phyloP scores from a whole-genome alignment of 2,113 vertebrate genomes.

The Thamnophis sirtalis region DNA sequence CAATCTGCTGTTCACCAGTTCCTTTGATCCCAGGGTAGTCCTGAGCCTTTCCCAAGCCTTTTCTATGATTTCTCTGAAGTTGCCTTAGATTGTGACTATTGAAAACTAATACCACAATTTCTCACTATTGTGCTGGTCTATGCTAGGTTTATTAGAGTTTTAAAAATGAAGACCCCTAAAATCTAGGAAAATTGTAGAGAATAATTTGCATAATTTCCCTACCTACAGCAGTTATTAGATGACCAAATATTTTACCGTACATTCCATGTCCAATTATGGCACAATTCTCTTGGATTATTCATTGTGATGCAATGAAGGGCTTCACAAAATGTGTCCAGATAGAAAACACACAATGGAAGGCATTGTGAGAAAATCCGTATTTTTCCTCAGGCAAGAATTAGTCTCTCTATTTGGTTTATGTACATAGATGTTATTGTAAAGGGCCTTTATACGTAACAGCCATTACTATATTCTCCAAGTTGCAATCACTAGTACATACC shows the following conservation, averaged over 20 bases:
- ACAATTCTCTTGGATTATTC: background rate
- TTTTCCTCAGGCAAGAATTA: background rate
- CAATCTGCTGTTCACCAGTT: background rate
- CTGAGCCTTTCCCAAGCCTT: background rate
- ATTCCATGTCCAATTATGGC: too few species aligned
- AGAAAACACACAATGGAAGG: background rate
- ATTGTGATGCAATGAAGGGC: background rate
- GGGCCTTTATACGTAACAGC: background rate
- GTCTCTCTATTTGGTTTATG: background rate
- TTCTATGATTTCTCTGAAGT: background rate
- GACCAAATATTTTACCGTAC: too few species aligned
- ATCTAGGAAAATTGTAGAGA: background rate
- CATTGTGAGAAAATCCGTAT: background rate
- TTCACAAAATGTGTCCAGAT: background rate
- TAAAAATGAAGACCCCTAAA: background rate
- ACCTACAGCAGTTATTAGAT: background rate
- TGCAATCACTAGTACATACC: background rate
- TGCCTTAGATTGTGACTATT: background rate
- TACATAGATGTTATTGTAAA: background rate
- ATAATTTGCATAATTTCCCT: background rate
- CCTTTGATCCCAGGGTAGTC: background rate
- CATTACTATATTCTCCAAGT: background rate
- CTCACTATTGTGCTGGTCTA: background rate
- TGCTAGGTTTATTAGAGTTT: background rate
- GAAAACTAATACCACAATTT: background rate